Percentiles rank a stretch among this genome's conserved stretches.
Conservation (phyloP, 2,797 vertebrate species). For the Myotis vivesi region DNA sequence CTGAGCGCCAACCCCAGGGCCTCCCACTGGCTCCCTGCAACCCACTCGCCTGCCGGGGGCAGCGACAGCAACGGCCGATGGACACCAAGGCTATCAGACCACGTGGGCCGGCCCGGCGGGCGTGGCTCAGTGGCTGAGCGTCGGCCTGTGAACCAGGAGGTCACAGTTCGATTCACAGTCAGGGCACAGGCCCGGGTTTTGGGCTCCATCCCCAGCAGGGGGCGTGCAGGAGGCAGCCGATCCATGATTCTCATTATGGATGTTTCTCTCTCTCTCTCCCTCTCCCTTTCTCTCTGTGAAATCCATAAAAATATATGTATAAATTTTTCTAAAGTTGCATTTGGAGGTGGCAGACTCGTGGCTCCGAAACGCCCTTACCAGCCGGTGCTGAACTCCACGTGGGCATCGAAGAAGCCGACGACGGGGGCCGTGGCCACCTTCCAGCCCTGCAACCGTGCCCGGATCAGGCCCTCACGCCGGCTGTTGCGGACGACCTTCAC, state of each 20-base stretch:
- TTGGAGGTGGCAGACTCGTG: background rate
- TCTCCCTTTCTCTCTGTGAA: too few relatives aligned
- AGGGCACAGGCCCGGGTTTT: too few relatives aligned
- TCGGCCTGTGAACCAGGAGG: too few relatives aligned
- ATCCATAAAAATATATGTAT: too few relatives aligned
- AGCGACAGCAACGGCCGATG: background rate
- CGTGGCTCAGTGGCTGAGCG: fast-evolving
- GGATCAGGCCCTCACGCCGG: slow-evolving; percentile 95
- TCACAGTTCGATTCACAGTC: too few relatives aligned
- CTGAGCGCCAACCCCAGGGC: background rate
- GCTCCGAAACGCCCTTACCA: slow-evolving; percentile 86
- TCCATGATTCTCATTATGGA: too few relatives aligned
- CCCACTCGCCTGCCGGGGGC: background rate
- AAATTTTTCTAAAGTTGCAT: too few relatives aligned
- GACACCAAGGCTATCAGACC: background rate
- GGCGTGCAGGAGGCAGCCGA: too few relatives aligned
- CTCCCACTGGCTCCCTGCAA: background rate
- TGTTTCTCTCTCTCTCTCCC: too few relatives aligned
- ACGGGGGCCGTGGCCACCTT: slow-evolving; percentile 93
- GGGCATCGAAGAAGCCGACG: slow-evolving; percentile 97
- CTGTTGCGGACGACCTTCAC: slow-evolving; percentile 97
- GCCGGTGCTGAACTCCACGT: slow-evolving; percentile 96
- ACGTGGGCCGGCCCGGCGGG: background rate
- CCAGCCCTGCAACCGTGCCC: slow-evolving; percentile 97
- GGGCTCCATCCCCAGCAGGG: too few relatives aligned